Conservation (phyloP, 2,113 vertebrate genomes). For the Perca fluviatilis region DNA sequence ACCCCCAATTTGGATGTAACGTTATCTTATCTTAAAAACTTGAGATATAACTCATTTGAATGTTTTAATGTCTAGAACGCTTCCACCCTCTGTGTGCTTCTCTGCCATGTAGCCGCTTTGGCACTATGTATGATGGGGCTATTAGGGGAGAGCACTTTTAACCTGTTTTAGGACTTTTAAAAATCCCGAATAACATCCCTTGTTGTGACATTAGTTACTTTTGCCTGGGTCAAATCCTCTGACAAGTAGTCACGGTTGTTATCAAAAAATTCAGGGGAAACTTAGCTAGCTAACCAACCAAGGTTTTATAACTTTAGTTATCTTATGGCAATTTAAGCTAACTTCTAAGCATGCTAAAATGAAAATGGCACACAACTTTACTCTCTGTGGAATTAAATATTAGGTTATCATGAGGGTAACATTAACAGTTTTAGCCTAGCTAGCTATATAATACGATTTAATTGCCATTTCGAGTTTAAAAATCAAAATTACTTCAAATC, state of each 20-base stretch:
- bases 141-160: background rate
- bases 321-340: background rate
- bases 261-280: background rate
- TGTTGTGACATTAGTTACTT: background rate
- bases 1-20: background rate
- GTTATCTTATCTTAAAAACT: background rate
- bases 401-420: background rate
- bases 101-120: background rate
- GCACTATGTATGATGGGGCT: background rate
- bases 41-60: slow-evolving; percentile 9
- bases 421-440: too few species aligned
- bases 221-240: background rate
- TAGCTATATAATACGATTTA: background rate
- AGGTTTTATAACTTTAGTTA: background rate
- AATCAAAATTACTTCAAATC: background rate
- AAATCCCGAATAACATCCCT: too few species aligned
- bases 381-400: background rate
- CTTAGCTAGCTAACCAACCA: background rate
- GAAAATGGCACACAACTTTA: background rate
- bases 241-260: background rate
- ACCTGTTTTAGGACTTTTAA: background rate
- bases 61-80: background rate
- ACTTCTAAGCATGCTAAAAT: background rate
- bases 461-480: background rate
- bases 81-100: background rate